Conservation (phyloP, 2,888 invertebrate genomes). For the Geophilus truncorum region DNA sequence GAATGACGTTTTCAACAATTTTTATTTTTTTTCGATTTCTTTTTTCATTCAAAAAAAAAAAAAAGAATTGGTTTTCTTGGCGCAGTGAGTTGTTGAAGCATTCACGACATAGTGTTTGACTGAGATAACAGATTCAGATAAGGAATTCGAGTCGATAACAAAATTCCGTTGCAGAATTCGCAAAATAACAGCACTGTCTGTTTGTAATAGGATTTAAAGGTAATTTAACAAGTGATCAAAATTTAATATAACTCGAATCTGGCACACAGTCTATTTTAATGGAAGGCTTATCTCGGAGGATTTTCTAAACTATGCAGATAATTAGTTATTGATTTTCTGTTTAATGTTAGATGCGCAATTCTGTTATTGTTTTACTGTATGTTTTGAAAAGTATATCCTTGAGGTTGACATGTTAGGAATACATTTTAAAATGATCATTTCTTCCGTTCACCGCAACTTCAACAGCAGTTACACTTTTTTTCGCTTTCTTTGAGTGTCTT, state of each 20-base stretch:
- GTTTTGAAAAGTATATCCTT: not conserved
- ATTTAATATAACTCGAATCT: too few relatives aligned
- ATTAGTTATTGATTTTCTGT: too few relatives aligned
- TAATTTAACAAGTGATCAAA: too few relatives aligned
- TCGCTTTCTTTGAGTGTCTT: not conserved
- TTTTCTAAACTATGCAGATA: too few relatives aligned
- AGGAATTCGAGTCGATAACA: not conserved
- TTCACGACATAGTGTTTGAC: not conserved
- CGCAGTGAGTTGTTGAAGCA: not conserved
- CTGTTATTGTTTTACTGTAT: not conserved
- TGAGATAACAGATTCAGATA: not conserved
- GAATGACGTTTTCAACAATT: too few relatives aligned
- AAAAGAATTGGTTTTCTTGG: not conserved
- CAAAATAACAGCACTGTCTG: too few relatives aligned
- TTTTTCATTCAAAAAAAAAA: not conserved
- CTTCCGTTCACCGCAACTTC: not conserved
- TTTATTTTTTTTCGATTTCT: not conserved
- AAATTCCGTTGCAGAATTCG: not conserved
- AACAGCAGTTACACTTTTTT: slow-evolving; percentile 6
- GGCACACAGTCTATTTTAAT: too few relatives aligned
- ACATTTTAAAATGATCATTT: slow-evolving; percentile 5
- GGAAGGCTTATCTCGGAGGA: too few relatives aligned
- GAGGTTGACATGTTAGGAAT: not conserved
- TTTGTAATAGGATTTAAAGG: too few relatives aligned
- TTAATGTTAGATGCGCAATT: not conserved